Evolutionary conservation across 2,797 vertebrate genomes (phyloP), one percentile per base, ranked within the genome.

Genomic region (Ceryle rudis): DNA sequence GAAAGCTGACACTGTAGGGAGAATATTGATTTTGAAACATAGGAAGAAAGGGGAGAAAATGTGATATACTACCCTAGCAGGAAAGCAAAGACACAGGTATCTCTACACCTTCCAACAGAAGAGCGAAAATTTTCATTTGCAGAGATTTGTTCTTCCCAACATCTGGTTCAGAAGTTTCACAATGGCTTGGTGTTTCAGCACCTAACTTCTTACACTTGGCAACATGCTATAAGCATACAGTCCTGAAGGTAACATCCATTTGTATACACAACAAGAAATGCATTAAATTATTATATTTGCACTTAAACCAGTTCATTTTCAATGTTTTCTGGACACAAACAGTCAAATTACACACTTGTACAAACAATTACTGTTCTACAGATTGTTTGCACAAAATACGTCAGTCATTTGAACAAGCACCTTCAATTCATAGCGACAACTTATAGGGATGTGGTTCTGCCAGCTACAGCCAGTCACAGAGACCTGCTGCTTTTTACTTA

Each of bases 1-100:
- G 72, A 87, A 93, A 87, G 87, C 35, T 70, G 55, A 81, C 94
- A 72, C 47, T 83, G 72, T 23, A 54, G 65, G 78, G 26, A 87
- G 35, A 94, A 86, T 88, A 94, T 84, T 94, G 87, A 94, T 94
- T 94, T 91, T 94, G 62, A 95, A 95, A 95, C 39, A 25, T 5
- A 81, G 54, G 69, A 94, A 88, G 69, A 81, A 94, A 78, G 41
- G 66, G 79, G 46, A 83, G n/a, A 93, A 95, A 90, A 83, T 39
- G 39, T 70, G 31, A 88, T 90, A 65, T 18, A 74, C 60, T 80
- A 28, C 46, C 42, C 22, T 28, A 17, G 47, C 39, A 86, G 67
- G 58, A 80, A 79, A 65, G 65, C 54, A 88, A 47, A 82, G 39
- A 33, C 35, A 69, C 6, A 2, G 11, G 10, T 72, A 81, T 41